Percentiles rank a stretch among this genome's conserved stretches.
These are phyloP conservation scores for Meteorus sp. DNA, from an alignment of 1,140 invertebrate species.

Conservation along the genomic window DNA sequence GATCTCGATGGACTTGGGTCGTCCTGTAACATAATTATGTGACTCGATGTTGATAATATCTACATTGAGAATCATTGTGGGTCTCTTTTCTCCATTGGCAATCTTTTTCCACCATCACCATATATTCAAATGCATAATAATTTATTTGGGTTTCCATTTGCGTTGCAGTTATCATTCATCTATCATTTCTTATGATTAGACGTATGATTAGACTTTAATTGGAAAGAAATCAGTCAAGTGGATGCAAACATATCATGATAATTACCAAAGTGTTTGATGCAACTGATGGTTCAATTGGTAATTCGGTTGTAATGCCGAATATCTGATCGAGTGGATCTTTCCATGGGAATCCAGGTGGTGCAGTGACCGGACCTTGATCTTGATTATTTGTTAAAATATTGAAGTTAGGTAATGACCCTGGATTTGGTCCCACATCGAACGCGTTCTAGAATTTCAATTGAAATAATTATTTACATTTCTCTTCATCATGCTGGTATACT, in stretches of 20 bases:
- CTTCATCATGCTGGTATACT: no score
- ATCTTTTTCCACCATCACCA: background rate
- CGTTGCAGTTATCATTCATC: no score
- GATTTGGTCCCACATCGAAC: conserved; percentile 34
- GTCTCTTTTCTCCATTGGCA: conserved; percentile 13
- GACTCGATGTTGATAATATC: conserved; percentile 31
- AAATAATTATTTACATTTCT: no score
- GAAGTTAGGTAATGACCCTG: conserved; percentile 32
- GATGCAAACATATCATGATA: conserved; percentile 16
- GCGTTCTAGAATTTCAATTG: no score
- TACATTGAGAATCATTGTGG: conserved; percentile 30
- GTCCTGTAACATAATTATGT: conserved; percentile 42
- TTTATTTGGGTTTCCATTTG: no score
- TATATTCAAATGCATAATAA: conserved; percentile 3
- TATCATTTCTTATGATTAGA: no score
- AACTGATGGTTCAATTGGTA: conserved; percentile 46
- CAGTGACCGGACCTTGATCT: conserved; percentile 34
- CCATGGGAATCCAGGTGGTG: conserved; percentile 50
- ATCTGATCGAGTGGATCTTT: conserved; percentile 54
- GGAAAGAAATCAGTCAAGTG: no score
- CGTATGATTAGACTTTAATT: no score
- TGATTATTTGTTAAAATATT: conserved; percentile 38
- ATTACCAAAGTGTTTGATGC: conserved; percentile 50
- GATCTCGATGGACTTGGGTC: conserved; percentile 38
- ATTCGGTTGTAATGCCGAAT: conserved; percentile 51